Evolutionary conservation across 37 sponge, comb jelly and placozoan species (phyloP).

Genomic region (Hexactinellida sp.): DNA sequence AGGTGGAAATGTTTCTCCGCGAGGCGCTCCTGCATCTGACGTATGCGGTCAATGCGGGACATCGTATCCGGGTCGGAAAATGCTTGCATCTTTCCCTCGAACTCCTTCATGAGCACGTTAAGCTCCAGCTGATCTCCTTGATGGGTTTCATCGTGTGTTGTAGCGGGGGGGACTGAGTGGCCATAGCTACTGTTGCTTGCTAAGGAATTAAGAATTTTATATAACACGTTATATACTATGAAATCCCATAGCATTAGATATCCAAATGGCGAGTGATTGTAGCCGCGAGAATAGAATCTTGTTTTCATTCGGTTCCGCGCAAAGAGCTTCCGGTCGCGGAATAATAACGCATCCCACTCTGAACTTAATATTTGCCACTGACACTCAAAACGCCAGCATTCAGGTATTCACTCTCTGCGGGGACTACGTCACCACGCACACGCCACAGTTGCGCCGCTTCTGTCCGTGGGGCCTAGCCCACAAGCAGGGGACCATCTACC

Average conservation of each 20-base stretch:
- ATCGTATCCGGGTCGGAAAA: neutral
- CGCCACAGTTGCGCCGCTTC: neutral
- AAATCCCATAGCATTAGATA: no score
- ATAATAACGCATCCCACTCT: neutral
- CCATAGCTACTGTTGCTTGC: no score
- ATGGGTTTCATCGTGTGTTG: constrained; percentile 7
- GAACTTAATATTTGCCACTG: neutral
- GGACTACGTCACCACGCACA: neutral
- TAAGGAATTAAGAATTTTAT: no score
- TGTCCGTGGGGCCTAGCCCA: neutral
- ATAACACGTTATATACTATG: no score
- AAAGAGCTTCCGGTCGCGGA: neutral
- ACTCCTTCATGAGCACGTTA: neutral
- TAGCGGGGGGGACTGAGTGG: neutral
- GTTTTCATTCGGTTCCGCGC: neutral
- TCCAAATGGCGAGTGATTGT: no score
- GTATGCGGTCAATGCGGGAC: neutral
- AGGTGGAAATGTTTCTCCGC: neutral
- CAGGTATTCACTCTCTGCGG: neutral
- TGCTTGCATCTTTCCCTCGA: constrained; percentile 11
- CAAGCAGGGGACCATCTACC: neutral
- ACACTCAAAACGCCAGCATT: neutral
- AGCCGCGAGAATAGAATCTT: no score
- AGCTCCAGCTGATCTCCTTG: neutral
- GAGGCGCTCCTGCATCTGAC: neutral